A percentile compares a stretch with the other conserved stretches of the same genome.
These are phyloP conservation scores for Zoroaster sp. DNA, from an alignment of 53 echinoderm and acorn worm genomes.

Conservation along the genomic window DNA sequence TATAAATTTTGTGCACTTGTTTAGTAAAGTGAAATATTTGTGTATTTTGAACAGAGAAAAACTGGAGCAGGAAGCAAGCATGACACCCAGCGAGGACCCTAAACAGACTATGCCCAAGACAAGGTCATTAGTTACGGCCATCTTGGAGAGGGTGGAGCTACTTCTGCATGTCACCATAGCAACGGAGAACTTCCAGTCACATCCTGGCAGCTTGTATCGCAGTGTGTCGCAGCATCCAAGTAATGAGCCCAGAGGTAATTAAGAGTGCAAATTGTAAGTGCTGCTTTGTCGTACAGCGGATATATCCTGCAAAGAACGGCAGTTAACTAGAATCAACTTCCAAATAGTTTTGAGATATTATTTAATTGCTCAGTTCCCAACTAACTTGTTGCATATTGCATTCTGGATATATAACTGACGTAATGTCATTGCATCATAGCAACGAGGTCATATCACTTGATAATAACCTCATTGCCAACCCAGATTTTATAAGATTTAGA, in stretches of 20 bases:
- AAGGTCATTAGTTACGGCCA: slow-evolving; percentile 65
- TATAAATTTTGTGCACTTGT: no score
- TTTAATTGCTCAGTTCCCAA: no score
- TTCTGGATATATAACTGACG: background rate
- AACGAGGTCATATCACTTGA: no score
- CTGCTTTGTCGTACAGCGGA: background rate
- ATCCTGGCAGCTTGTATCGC: slow-evolving; percentile 44
- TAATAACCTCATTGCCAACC: no score
- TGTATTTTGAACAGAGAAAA: slow-evolving; percentile 50
- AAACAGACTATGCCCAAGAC: slow-evolving; percentile 64
- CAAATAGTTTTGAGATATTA: no score
- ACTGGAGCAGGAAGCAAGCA: slow-evolving; percentile 65
- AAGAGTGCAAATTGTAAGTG: background rate
- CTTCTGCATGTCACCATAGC: slow-evolving; percentile 75
- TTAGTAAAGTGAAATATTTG: background rate
- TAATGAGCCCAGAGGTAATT: slow-evolving; percentile 20
- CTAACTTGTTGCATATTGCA: no score
- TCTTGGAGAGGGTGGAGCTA: slow-evolving; percentile 75
- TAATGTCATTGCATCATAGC: no score
- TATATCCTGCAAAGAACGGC: no score
- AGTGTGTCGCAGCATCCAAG: slow-evolving; percentile 57
- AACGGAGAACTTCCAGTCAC: slow-evolving; percentile 53
- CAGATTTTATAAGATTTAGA: no score
- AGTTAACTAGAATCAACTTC: no score
- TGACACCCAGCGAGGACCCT: slow-evolving; percentile 18